Percentiles rank a stretch among this genome's conserved stretches.
These are phyloP conservation scores for Andrena hattorfiana DNA, from an alignment of 2,888 invertebrate genomes.

Conservation along the genomic window DNA sequence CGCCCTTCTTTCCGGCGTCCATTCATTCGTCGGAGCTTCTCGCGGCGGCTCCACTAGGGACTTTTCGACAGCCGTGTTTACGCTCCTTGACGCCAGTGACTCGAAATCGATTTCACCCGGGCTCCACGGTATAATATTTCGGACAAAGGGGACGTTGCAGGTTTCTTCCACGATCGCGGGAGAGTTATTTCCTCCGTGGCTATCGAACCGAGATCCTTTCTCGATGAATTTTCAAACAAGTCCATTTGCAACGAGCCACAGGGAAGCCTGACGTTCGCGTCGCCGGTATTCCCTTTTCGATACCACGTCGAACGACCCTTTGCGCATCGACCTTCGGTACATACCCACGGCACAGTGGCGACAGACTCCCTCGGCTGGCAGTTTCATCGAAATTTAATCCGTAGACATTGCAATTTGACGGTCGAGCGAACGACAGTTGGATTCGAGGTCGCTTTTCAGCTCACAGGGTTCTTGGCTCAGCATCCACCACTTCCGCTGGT, in stretches of 20 bases:
- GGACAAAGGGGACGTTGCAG: neutral
- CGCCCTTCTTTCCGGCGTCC: constrained; percentile 7
- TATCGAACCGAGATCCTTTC: neutral
- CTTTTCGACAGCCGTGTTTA: constrained; percentile 30
- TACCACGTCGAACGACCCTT: constrained; percentile 13
- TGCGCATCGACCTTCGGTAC: constrained; percentile 28
- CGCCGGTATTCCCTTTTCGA: constrained; percentile 27
- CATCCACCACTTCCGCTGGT: constrained; percentile 27
- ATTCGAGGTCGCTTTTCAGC: constrained; percentile 29
- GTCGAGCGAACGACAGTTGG: constrained; percentile 36
- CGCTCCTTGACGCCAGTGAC: constrained; percentile 17
- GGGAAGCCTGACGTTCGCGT: neutral
- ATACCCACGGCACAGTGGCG: neutral
- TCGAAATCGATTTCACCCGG: constrained; percentile 32
- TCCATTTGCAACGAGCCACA: constrained; percentile 7
- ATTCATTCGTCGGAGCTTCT: constrained; percentile 27
- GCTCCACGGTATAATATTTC: neutral
- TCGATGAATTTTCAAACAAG: constrained; percentile 18
- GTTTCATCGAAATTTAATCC: constrained; percentile 68
- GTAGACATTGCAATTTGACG: constrained; percentile 67
- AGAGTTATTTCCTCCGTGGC: neutral
- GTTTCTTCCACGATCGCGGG: no score
- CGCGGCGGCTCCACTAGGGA: neutral
- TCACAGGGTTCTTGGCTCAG: constrained; percentile 5
- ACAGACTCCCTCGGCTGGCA: constrained; percentile 10